Evolutionary conservation across 2,113 vertebrate genomes (phyloP).

Genomic region (Cavia porcellus): DNA sequence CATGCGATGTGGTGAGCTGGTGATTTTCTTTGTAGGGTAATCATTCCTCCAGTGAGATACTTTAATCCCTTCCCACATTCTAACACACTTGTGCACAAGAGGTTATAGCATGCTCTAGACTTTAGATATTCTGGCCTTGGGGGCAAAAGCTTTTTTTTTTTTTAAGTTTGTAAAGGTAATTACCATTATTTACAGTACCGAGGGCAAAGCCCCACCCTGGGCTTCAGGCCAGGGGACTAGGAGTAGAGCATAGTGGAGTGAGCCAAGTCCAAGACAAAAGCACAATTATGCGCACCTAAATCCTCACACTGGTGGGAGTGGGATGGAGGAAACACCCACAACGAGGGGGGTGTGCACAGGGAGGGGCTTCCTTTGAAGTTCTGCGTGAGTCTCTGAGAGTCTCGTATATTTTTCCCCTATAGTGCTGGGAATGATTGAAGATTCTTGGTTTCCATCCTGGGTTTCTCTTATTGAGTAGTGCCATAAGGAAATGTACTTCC

Average conservation of each 20-base stretch:
- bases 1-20: not conserved
- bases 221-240: slow-evolving; percentile 76
- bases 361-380: slow-evolving; percentile 79
- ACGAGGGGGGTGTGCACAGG: slow-evolving; percentile 26
- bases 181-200: slow-evolving; percentile 85
- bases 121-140: slow-evolving; percentile 79
- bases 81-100: slow-evolving; percentile 40
- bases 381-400: slow-evolving; percentile 70
- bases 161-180: slow-evolving; percentile 82
- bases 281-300: slow-evolving; percentile 77
- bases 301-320: slow-evolving; percentile 61
- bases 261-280: slow-evolving; percentile 84
- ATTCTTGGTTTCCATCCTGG: slow-evolving; percentile 41
- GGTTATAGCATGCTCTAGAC: slow-evolving; percentile 60
- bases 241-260: slow-evolving; percentile 63
- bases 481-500: slow-evolving; percentile 74
- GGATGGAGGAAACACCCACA: slow-evolving; percentile 54
- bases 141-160: not conserved
- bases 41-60: not conserved
- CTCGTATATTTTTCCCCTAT: not conserved
- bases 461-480: slow-evolving; percentile 57
- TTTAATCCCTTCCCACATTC: not conserved
- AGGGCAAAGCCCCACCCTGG: slow-evolving; percentile 82
- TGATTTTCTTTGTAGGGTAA: not conserved
- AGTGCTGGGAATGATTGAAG: slow-evolving; percentile 62